Conservation (phyloP, 2,888 invertebrate species). For the Diaprepes abbreviatus region DNA sequence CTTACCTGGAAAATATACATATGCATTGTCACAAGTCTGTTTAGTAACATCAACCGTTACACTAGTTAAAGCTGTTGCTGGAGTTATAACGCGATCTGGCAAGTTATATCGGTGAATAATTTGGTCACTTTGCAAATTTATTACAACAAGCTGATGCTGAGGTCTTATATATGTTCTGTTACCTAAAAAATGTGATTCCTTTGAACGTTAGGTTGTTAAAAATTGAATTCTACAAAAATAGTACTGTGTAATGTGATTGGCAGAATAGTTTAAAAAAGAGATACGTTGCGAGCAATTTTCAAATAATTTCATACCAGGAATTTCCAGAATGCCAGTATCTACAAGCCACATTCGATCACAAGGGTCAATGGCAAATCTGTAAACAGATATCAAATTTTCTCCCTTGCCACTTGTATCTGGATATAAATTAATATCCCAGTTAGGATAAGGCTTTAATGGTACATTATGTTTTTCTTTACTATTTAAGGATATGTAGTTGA, state of each 20-base stretch:
- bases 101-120: slow-evolving; percentile 73
- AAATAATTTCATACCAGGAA: slow-evolving; percentile 73
- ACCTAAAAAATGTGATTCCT: too few species aligned
- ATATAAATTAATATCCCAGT: slow-evolving; percentile 74
- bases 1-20: slow-evolving; percentile 78
- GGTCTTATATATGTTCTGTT: slow-evolving; percentile 70
- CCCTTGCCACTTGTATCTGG: slow-evolving; percentile 55
- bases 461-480: slow-evolving; percentile 67
- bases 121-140: slow-evolving; percentile 76
- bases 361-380: slow-evolving; percentile 78
- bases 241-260: too few species aligned
- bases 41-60: slow-evolving; percentile 76
- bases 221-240: too few species aligned
- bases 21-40: slow-evolving; percentile 74
- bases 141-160: slow-evolving; percentile 74
- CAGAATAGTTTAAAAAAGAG: too few species aligned
- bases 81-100: slow-evolving; percentile 67
- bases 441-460: slow-evolving; percentile 71
- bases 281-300: too few species aligned
- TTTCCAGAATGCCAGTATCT: slow-evolving; percentile 81
- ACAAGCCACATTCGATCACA: slow-evolving; percentile 85
- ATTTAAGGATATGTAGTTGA: slow-evolving; percentile 66
- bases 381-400: slow-evolving; percentile 74
- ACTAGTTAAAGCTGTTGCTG: slow-evolving; percentile 74
- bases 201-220: too few species aligned